These are phyloP conservation scores for Sycobia sp. DNA, from an alignment of 1,140 invertebrate species.

Conservation along the genomic window DNA sequence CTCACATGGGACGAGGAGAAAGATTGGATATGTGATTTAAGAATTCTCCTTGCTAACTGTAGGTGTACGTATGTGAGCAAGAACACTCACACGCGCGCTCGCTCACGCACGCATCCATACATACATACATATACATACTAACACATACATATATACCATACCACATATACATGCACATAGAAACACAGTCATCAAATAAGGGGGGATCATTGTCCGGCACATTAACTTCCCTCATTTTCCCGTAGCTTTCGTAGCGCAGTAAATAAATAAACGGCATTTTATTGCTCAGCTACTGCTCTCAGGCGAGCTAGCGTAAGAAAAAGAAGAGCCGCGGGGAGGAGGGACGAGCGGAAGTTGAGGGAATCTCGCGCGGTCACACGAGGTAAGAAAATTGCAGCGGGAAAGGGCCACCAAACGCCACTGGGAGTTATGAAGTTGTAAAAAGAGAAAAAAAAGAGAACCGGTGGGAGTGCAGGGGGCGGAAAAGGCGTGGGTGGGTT, in stretches of 20 bases:
- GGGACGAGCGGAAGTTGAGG: background rate
- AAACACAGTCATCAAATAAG: too few relatives aligned
- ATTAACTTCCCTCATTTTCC: conserved; percentile 22
- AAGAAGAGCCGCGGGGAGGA: background rate
- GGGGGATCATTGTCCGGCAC: conserved; percentile 10
- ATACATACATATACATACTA: too few relatives aligned
- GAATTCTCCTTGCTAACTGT: too few relatives aligned
- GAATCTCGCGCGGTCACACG: conserved; percentile 17
- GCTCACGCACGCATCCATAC: too few relatives aligned
- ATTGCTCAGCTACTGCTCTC: background rate
- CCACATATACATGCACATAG: too few relatives aligned
- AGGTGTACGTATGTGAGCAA: too few relatives aligned
- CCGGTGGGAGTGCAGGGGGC: background rate
- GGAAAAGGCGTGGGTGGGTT: background rate
- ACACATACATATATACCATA: too few relatives aligned
- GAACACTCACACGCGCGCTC: too few relatives aligned
- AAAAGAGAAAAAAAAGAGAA: conserved; percentile 2
- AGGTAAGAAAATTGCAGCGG: conserved; percentile 26
- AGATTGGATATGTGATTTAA: too few relatives aligned
- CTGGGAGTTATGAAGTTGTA: conserved; percentile 33
- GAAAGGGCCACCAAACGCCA: conserved; percentile 2
- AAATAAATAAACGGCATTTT: conserved; percentile 31
- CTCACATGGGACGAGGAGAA: too few relatives aligned
- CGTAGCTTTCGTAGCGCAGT: background rate
- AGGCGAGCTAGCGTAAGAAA: background rate